Conservation (phyloP, 1,140 invertebrate genomes). For the Drosophila sucinea region DNA sequence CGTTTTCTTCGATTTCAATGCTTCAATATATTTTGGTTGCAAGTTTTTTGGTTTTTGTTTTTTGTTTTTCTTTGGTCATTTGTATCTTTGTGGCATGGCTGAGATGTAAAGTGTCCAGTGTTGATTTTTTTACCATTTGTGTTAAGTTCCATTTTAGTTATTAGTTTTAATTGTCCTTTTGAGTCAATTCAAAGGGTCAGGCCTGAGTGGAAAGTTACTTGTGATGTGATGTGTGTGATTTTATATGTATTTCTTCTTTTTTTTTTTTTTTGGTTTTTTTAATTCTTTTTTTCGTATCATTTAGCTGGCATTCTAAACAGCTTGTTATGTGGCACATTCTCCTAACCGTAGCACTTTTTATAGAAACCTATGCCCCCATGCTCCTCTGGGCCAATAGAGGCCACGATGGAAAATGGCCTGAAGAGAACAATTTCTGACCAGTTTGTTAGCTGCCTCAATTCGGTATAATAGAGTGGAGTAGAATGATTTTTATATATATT, state of each 20-base stretch:
- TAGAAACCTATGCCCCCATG: conserved; percentile 12
- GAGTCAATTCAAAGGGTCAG: conserved; percentile 60
- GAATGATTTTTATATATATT: not conserved
- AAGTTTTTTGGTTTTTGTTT: conserved; percentile 28
- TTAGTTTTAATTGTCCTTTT: conserved; percentile 60
- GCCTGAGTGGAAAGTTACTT: conserved; percentile 56
- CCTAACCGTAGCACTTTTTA: conserved; percentile 27
- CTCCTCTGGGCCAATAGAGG: not conserved
- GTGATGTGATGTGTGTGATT: conserved; percentile 21
- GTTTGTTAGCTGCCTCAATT: conserved; percentile 4
- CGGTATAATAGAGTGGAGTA: not conserved
- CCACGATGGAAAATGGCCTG: not conserved
- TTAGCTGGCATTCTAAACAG: conserved; percentile 20
- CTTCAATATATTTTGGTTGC: conserved; percentile 23
- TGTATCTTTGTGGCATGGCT: conserved; percentile 66
- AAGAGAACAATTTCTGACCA: not conserved
- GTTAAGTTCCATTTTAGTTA: conserved; percentile 21
- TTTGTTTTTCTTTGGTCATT: conserved; percentile 49
- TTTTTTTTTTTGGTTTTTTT: conserved; percentile 21
- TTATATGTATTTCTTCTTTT: conserved; percentile 19
- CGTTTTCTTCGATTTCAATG: conserved; percentile 11
- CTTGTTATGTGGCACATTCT: conserved; percentile 61
- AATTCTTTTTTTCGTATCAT: conserved; percentile 13
- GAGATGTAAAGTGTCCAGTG: conserved; percentile 61
- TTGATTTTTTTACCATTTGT: conserved; percentile 27